These are phyloP conservation scores for Diachasmimorpha longicaudata DNA, from an alignment of 1,140 invertebrate genomes.

Conservation along the genomic window DNA sequence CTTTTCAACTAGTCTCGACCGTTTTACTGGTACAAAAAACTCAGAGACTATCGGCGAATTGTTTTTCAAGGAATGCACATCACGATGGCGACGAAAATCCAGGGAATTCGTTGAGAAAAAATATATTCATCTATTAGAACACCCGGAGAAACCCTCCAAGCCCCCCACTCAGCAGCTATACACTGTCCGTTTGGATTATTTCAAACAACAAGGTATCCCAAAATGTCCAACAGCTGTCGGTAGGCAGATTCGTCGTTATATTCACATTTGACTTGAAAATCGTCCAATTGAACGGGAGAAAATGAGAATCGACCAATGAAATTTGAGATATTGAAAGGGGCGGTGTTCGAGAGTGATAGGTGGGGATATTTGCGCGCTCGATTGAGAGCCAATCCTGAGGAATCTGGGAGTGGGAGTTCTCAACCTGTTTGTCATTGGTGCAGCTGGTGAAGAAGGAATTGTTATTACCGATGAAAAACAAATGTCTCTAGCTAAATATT, in stretches of 20 bases:
- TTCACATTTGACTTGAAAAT: background rate
- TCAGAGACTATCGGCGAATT: background rate
- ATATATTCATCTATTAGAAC: background rate
- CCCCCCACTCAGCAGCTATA: background rate
- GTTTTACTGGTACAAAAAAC: background rate
- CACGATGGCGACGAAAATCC: background rate
- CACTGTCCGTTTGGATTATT: background rate
- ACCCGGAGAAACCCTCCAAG: background rate
- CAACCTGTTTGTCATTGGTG: background rate
- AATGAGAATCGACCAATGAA: background rate
- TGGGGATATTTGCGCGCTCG: background rate
- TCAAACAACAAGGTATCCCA: background rate
- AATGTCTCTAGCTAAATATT: too few species aligned
- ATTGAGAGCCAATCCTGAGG: background rate
- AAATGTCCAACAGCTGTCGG: conserved; percentile 4
- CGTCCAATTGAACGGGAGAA: background rate
- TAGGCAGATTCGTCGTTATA: background rate
- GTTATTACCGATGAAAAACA: background rate
- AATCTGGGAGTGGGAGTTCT: too few species aligned
- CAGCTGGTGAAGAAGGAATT: background rate
- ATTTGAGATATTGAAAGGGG: background rate
- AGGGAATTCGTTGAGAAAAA: background rate
- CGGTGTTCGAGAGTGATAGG: background rate
- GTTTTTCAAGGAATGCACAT: background rate
- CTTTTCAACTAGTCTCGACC: background rate